phyloP scores from a whole-genome alignment of 1,140 invertebrate genomes.

The Psilanteris sp. region DNA sequence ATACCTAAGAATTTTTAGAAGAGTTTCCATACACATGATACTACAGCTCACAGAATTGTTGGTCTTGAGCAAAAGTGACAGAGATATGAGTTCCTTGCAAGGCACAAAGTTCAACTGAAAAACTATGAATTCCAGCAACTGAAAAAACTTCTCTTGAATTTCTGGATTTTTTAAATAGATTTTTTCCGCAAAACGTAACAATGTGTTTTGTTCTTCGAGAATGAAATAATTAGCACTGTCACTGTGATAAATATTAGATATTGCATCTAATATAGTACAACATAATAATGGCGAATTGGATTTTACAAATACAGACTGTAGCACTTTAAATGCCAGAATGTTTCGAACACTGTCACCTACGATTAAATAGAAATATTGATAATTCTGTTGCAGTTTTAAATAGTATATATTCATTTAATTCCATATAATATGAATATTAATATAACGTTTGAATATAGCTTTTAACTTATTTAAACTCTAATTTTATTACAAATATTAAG shows the following conservation, averaged over 20 bases:
- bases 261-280: conserved; percentile 95
- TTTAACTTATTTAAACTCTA: too few species aligned
- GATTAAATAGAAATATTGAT: neutral
- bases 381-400: too few species aligned
- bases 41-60: conserved; percentile 89
- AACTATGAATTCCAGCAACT: conserved; percentile 96
- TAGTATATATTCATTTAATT: too few species aligned
- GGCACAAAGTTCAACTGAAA: conserved; percentile 99
- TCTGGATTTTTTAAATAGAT: conserved; percentile 93
- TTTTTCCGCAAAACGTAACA: conserved; percentile 97
- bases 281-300: conserved; percentile 91
- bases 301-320: conserved; percentile 96
- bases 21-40: conserved; percentile 92
- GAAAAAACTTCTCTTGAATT: conserved; percentile 97
- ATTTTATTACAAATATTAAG: too few species aligned
- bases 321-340: conserved; percentile 96
- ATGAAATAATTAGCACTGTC: conserved; percentile 99
- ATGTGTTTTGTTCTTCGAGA: conserved; percentile 95
- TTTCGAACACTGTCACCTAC: conserved; percentile 90
- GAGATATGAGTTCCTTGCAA: conserved; percentile 98
- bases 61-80: conserved; percentile 94
- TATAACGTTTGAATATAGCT: too few species aligned
- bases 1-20: conserved; percentile 92
- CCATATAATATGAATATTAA: too few species aligned
- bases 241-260: conserved; percentile 97